phyloP scores from a whole-genome alignment of 2,797 vertebrate species.

The Liparis tanakae region DNA sequence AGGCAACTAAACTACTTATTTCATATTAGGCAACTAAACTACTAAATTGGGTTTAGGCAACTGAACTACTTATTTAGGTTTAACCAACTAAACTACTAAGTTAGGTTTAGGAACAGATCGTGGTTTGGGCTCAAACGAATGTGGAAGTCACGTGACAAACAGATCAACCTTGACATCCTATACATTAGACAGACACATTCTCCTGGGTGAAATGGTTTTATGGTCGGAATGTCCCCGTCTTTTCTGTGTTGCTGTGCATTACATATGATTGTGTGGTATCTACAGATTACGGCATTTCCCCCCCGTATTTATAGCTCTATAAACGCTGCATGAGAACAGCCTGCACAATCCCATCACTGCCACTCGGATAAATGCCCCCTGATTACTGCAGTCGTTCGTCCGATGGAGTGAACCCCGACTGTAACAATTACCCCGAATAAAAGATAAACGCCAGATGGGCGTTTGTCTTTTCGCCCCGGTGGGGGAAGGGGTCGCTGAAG shows the following conservation, averaged over 20 bases:
- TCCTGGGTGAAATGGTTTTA: no score
- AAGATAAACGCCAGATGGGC: neutral
- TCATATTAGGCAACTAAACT: no score
- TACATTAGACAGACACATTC: neutral
- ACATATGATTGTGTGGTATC: neutral
- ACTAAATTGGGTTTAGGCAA: no score
- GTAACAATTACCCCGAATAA: neutral
- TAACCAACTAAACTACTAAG: no score
- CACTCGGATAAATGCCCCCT: neutral
- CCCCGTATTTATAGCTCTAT: no score
- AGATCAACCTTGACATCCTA: neutral
- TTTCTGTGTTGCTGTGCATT: neutral
- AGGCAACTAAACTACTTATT: no score
- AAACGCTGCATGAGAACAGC: no score
- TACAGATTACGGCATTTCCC: no score
- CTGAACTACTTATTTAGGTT: no score
- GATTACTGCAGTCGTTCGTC: neutral
- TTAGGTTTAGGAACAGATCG: neutral
- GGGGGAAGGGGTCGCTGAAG: neutral
- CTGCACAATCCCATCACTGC: neutral
- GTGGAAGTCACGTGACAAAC: neutral
- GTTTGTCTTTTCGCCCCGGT: neutral
- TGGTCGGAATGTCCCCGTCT: no score
- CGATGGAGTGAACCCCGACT: neutral
- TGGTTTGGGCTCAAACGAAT: neutral